Base-by-base conservation (phyloP, 2,113 vertebrate genomes). In the Trinectes maculatus region DNA sequence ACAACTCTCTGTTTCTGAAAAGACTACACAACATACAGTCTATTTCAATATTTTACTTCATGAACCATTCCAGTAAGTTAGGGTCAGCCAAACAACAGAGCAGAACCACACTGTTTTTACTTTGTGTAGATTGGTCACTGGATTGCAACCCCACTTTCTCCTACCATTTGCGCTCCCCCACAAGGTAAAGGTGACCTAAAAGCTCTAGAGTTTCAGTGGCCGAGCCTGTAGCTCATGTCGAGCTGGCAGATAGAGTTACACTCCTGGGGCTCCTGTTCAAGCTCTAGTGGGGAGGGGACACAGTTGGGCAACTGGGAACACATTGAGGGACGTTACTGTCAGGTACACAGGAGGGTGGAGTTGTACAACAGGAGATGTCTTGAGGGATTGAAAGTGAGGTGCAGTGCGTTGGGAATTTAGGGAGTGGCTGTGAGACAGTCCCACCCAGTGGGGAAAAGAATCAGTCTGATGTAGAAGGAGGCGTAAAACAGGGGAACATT, bases 241-340 rank as follows among this genome's bases (percentile, higher is more conserved):
- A 64, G 25, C 5, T 3, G 25, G 16, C 65, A 47, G 79, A 61
- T 87, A 62, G 42, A 56, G 74, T 87, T 90, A 82, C 86, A 74
- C 64, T 34, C 37, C 49, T 67, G 54, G 22, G 71, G 61, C 72
- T 52, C 53, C 8, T 55, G 39, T 64, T 68, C 33, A 24, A 55
- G 36, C 31, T 54, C 18, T 5, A 36, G 10, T n/a, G 3, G 22
- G n/a, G 54, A 11, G 31, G 21, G 39, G 47, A 37, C 21, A n/a
- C 48, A 49, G 58, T 54, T 71, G 61, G 55, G 16, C 49, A 21
- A 36, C 57, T 6, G 7, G 31, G 28, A 56, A 57, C 56, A 54
- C 34, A 68, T 34, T 15, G 62, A 67, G 40, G 36, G 25, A 55
- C 28, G 52, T 71, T 36, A 63, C 18, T 80, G 46, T 74, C 26